Percentiles rank a stretch among this genome's conserved stretches.
phyloP scores from a whole-genome alignment of 2,888 invertebrate species.

The Scaptomyza caliginosa region DNA sequence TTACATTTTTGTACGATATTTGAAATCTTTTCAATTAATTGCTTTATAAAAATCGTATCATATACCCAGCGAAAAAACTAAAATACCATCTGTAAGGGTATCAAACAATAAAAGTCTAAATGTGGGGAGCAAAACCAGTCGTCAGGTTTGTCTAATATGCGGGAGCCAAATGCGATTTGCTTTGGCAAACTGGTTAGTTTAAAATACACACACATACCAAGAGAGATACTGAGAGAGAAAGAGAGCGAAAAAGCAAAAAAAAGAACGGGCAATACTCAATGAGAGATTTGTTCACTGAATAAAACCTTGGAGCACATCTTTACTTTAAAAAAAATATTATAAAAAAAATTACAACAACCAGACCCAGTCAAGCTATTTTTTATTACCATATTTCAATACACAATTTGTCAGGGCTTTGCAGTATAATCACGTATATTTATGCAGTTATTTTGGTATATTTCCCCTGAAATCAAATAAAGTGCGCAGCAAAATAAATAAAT shows the following conservation, averaged over 20 bases:
- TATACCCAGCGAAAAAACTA: not conserved
- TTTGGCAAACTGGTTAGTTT: constrained; percentile 64
- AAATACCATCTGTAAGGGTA: not conserved
- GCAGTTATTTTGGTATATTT: constrained; percentile 1
- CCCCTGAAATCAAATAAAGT: not conserved
- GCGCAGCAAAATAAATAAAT: constrained; percentile 3
- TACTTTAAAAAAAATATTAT: constrained; percentile 38
- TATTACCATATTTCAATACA: no score
- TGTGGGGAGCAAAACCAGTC: constrained; percentile 66
- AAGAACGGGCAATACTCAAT: constrained; percentile 27
- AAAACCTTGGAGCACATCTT: constrained; percentile 77
- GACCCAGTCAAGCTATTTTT: not conserved
- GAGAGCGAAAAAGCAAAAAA: not conserved
- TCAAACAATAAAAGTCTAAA: constrained; percentile 57
- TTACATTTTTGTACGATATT: no score
- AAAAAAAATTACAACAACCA: not conserved
- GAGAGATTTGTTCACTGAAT: constrained; percentile 18
- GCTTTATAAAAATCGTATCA: no score
- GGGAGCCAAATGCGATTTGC: constrained; percentile 29
- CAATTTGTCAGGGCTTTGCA: constrained; percentile 12
- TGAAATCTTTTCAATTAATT: no score
- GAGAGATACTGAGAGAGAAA: not conserved
- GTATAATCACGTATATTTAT: constrained; percentile 3
- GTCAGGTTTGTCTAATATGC: constrained; percentile 67
- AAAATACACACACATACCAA: constrained; percentile 38